Evolutionary conservation across 1,140 invertebrate genomes (phyloP).

Genomic region (Drosophila punjabiensis): DNA sequence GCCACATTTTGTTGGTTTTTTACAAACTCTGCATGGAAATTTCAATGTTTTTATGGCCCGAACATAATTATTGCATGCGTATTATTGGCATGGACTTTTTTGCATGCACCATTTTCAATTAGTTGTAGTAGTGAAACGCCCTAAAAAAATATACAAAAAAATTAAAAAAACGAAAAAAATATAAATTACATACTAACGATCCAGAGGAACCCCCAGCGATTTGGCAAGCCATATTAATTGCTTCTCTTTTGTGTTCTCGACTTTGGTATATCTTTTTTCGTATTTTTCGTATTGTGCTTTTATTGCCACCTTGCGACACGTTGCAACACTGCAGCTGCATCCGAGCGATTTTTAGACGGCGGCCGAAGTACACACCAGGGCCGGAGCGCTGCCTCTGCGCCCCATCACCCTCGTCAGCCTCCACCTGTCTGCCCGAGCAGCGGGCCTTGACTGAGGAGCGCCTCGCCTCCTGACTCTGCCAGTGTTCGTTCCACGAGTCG

Average conservation of each 20-base stretch:
- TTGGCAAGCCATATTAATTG: conserved; percentile 49
- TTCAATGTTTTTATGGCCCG: conserved; percentile 20
- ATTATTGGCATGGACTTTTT: conserved; percentile 73
- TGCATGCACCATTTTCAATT: conserved; percentile 63
- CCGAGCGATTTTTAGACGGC: conserved; percentile 88
- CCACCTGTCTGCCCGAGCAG: conserved; percentile 85
- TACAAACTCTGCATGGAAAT: conserved; percentile 26
- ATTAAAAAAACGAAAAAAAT: conserved; percentile 32
- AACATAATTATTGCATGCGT: conserved; percentile 54
- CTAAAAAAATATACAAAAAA: conserved; percentile 7
- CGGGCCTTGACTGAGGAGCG: conserved; percentile 86
- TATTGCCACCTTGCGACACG: conserved; percentile 12
- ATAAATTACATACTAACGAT: conserved; percentile 31
- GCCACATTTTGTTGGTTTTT: conserved; percentile 19
- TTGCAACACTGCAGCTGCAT: conserved; percentile 87
- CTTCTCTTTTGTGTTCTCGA: conserved; percentile 44
- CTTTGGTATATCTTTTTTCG: conserved; percentile 11
- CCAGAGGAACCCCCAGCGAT: conserved; percentile 18
- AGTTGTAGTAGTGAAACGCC: conserved; percentile 33
- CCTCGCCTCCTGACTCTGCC: conserved; percentile 85
- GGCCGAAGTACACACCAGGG: conserved; percentile 85
- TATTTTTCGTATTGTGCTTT: conserved; percentile 17
- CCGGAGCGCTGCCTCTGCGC: conserved; percentile 85
- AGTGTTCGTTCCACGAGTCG: conserved; percentile 81
- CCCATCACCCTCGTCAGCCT: conserved; percentile 86